Evolutionary conservation across 2,113 vertebrate species (phyloP).

Genomic region (rabbit (Oryctolagus cuniculus)): mOryCun1.1 NC_091449.1:4058501-4059000

Average conservation of each 20-base stretch:
- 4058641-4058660: neutral
- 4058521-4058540: no score
- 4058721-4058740: neutral
- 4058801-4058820: no score
- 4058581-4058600: fast-evolving
- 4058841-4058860: no score
- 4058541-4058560: no score
- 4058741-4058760: no score
- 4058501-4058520: neutral
- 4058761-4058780: no score
- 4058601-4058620: fast-evolving
- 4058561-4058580: no score
- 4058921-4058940: no score
- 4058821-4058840: no score
- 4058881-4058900: neutral
- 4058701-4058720: neutral
- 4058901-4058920: fast-evolving
- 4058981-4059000: no score
- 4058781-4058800: no score
- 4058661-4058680: neutral
- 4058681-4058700: fast-evolving
- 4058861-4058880: no score
- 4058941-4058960: neutral
- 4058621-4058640: fast-evolving
- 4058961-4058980: neutral